phyloP scores from a whole-genome alignment of 30 jellyfish, hydroid and myxozoan species.

The Aurelia coerulea region DNA sequence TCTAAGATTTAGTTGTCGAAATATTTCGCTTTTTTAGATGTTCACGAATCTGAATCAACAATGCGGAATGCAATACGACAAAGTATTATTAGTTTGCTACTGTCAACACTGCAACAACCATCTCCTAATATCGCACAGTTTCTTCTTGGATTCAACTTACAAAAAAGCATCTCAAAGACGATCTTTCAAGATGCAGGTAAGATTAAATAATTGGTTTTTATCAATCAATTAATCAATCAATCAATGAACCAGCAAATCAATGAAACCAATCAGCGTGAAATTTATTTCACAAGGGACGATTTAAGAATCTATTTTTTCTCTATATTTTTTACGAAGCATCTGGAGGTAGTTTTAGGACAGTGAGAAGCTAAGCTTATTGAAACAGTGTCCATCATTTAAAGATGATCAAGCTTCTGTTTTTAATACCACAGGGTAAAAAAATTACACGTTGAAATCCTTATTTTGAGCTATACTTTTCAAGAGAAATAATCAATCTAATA shows the following conservation, averaged over 20 bases:
- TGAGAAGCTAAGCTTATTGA: too few relatives aligned
- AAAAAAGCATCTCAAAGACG: slow-evolving; percentile 66
- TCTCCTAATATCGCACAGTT: slow-evolving; percentile 86
- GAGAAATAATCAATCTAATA: too few relatives aligned
- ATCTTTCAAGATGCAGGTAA: slow-evolving; percentile 94
- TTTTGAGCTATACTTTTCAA: too few relatives aligned
- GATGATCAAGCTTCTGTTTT: too few relatives aligned
- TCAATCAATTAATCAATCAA: neutral
- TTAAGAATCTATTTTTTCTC: too few relatives aligned
- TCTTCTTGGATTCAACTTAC: slow-evolving; percentile 81
- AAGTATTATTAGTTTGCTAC: slow-evolving; percentile 61
- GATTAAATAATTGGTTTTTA: neutral
- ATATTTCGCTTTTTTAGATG: too few relatives aligned
- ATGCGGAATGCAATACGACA: slow-evolving; percentile 79
- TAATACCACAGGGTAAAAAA: too few relatives aligned
- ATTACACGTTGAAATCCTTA: too few relatives aligned
- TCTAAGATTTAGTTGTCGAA: too few relatives aligned
- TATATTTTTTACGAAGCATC: too few relatives aligned
- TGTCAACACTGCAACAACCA: slow-evolving; percentile 76
- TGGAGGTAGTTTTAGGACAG: too few relatives aligned
- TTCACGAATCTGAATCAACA: slow-evolving; percentile 25
- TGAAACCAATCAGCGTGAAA: neutral
- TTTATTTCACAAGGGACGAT: neutral
- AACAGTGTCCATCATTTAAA: too few relatives aligned
- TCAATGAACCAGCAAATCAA: neutral